Evolutionary conservation across 2,113 vertebrate species (phyloP).

Genomic region (Peucedramus taeniatus): DNA sequence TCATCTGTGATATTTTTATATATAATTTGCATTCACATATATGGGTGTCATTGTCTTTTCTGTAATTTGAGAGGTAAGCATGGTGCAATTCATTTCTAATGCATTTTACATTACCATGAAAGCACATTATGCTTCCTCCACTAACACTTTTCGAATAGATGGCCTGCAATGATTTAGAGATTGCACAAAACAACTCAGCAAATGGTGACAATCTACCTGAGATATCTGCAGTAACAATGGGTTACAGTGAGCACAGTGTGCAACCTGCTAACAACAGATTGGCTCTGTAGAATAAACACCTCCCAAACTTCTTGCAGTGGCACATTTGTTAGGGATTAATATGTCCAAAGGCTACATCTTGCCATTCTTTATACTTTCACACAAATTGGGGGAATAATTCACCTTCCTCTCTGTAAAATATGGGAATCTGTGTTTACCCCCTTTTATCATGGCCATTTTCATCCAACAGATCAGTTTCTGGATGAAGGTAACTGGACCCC

Average conservation of each 20-base stretch:
- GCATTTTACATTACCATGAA: constrained; percentile 67
- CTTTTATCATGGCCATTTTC: not conserved
- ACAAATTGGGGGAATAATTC: not conserved
- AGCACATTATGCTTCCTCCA: constrained; percentile 53
- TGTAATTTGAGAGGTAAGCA: constrained; percentile 64
- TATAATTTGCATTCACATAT: constrained; percentile 62
- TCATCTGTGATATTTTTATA: constrained; percentile 59
- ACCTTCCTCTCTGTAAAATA: not conserved
- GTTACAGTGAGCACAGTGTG: not conserved
- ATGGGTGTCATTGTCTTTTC: constrained; percentile 69
- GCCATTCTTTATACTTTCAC: not conserved
- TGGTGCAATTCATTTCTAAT: constrained; percentile 66
- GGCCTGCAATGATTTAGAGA: constrained; percentile 49
- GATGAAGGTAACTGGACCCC: not conserved
- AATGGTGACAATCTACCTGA: constrained; percentile 14
- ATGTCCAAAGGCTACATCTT: not conserved
- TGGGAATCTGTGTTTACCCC: not conserved
- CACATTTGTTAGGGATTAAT: not conserved
- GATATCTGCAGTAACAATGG: not conserved
- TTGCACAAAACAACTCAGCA: not conserved
- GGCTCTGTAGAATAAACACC: not conserved
- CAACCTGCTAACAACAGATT: not conserved
- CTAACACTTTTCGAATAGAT: constrained; percentile 27
- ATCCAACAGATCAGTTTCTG: not conserved
- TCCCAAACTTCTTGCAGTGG: not conserved